Percentiles rank a stretch among this genome's conserved stretches.
Conservation (phyloP, 2,113 vertebrate species). For the Microtus richardsoni region DNA sequence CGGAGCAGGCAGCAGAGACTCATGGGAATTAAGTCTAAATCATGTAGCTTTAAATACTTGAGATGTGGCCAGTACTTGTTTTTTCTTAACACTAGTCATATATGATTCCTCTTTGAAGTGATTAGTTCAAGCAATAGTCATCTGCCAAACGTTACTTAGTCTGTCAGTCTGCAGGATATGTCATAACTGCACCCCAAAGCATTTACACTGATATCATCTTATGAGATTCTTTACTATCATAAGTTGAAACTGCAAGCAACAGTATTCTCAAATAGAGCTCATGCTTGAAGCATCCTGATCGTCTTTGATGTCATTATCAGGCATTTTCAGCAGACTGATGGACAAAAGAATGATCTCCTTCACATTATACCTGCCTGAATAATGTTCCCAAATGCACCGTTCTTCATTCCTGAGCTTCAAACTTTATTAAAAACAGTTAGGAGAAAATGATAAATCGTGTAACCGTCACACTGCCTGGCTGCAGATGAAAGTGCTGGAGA, state of each 20-base stretch:
- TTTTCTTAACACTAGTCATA: neutral
- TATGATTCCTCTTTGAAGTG: neutral
- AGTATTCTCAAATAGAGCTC: neutral
- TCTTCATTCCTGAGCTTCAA: conserved; percentile 4
- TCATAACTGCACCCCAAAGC: neutral
- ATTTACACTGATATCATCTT: neutral
- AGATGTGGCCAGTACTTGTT: neutral
- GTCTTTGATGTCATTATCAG: neutral
- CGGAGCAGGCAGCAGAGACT: neutral
- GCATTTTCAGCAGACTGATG: neutral
- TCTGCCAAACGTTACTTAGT: neutral
- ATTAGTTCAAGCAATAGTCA: neutral
- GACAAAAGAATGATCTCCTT: neutral
- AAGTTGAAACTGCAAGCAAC: neutral
- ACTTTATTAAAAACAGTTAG: neutral
- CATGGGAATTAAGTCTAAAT: neutral
- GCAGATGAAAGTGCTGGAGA: neutral
- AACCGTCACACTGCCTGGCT: neutral
- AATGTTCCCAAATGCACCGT: neutral
- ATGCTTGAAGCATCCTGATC: neutral
- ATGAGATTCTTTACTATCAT: neutral
- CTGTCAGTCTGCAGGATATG: neutral
- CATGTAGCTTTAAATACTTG: neutral
- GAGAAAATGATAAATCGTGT: neutral
- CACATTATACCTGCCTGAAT: neutral